Evolutionary conservation across 2,797 vertebrate genomes (phyloP).

Genomic region (Ictinia mississippiensis): DNA sequence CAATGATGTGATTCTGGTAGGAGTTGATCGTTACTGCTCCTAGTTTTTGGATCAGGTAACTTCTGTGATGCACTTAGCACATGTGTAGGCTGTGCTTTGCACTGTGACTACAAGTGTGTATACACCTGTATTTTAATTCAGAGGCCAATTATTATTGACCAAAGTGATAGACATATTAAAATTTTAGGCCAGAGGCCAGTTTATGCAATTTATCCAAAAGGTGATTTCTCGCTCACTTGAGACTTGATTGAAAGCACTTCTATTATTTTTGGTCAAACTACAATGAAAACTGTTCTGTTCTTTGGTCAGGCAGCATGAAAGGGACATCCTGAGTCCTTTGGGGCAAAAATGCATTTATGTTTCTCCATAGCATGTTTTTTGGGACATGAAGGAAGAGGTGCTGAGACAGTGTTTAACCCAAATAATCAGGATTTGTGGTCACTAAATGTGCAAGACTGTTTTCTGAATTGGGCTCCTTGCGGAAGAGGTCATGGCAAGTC

Average conservation of each 20-base stretch:
- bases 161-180: accelerated
- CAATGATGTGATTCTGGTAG: not conserved
- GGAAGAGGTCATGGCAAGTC: not conserved
- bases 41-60: not conserved
- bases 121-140: not conserved
- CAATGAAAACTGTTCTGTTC: not conserved
- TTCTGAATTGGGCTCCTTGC: not conserved
- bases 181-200: accelerated
- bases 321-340: not conserved
- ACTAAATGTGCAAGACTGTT: not conserved
- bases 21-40: not conserved
- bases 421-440: not conserved
- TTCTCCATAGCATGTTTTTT: not conserved
- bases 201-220: not conserved
- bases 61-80: too few relatives aligned
- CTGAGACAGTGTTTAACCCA: not conserved
- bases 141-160: not conserved
- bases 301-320: not conserved
- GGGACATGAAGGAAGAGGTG: not conserved
- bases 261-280: not conserved
- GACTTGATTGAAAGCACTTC: not conserved
- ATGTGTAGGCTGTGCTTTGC: not conserved
- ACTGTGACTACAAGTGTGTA: not conserved
- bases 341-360: not conserved
- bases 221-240: not conserved